phyloP scores from a whole-genome alignment of 2,888 invertebrate species.

The Netelia fuscicornis region DNA sequence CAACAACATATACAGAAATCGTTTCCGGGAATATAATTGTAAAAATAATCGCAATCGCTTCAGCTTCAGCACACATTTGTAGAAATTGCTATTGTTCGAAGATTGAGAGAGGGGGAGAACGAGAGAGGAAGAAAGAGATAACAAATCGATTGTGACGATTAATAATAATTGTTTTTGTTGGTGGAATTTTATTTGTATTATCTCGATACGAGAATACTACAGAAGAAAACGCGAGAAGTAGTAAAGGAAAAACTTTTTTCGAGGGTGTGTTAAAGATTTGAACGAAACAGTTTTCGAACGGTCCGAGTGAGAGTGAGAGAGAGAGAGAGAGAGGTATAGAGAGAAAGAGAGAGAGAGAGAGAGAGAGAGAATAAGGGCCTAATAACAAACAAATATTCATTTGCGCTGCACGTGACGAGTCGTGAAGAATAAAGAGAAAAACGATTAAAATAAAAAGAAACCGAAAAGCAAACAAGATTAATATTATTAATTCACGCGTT shows the following conservation, averaged over 20 bases:
- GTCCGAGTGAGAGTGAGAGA: constrained; percentile 37
- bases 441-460: constrained; percentile 15
- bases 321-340: constrained; percentile 41
- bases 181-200: neutral
- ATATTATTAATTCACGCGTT: constrained; percentile 55
- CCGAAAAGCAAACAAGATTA: constrained; percentile 31
- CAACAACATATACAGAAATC: constrained; percentile 3
- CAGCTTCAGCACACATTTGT: constrained; percentile 71
- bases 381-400: constrained; percentile 51
- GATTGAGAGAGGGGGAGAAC: constrained; percentile 33
- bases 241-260: constrained; percentile 52
- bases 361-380: constrained; percentile 63
- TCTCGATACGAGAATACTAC: constrained; percentile 29
- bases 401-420: constrained; percentile 14
- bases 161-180: constrained; percentile 65
- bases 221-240: constrained; percentile 44
- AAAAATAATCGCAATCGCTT: constrained; percentile 69
- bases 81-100: constrained; percentile 64
- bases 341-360: constrained; percentile 57
- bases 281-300: constrained; percentile 34
- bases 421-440: constrained; percentile 21
- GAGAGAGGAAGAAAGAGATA: neutral
- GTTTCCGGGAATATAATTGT: constrained; percentile 63
- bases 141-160: constrained; percentile 46
- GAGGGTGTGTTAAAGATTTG: constrained; percentile 63